Base-by-base conservation (phyloP, 2,888 invertebrate species). In the Lypha dubia region DNA sequence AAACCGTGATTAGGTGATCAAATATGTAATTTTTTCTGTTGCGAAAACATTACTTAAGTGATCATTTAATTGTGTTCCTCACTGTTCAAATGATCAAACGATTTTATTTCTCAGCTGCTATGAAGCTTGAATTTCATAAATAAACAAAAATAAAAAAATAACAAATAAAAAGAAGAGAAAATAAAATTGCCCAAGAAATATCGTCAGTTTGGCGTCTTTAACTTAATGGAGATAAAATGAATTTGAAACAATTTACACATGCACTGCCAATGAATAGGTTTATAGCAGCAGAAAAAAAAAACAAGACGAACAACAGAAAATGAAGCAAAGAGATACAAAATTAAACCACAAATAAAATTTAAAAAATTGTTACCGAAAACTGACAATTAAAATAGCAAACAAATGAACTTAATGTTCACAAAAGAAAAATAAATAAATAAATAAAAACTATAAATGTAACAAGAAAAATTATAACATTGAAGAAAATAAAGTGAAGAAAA, bases 161-260 rank as follows among this genome's bases (percentile, higher is more conserved):
- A n/a, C 5, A 35, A 35, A 28, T 9, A 32, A n/a, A 32, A 65
- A 17, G 32, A 49, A 70, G 28, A 8, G 41, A 22, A 51, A 28
- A 24, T 20, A 65, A 17, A 9, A 38, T 17, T 22, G 35, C 28
- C n/a, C 6, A 41, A 75, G 41, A 56, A 24, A 58, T 53, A 80
- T 32, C 68, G 75, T 46, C 81, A 70, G 62, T 35, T 82, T 82
- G 81, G 75, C 75, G 81, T 76, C 75, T 76, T 76, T 41, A n/a
- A 41, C 73, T 76, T 81, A 67, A 56, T 60, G 41, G 28, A 74
- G 44, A 80, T 68, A 63, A 82, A 60, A 24, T 46, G 46, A 75
- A 65, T 62, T 60, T n/a, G 68, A 68, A 81, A 81, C 68, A 71
- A 53, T 38, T 51, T n/a, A 51, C 62, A 63, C 44, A 62, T 24